phyloP scores from a whole-genome alignment of 2,797 vertebrate species.

The Euphonia xanthogaster region DNA sequence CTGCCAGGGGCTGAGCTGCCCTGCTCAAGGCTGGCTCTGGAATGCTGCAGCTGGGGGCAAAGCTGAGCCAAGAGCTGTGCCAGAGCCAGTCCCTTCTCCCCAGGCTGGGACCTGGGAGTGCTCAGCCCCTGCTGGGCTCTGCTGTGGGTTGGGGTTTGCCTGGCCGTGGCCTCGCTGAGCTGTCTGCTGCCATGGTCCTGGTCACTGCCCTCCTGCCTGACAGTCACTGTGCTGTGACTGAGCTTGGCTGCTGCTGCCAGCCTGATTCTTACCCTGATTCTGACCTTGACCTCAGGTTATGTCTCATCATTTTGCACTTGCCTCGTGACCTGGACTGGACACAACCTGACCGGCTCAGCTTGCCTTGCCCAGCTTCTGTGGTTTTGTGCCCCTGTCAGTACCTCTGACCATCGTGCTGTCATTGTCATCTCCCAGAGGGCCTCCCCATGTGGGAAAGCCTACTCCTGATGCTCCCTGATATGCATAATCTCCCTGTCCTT shows the following conservation, averaged over 20 bases:
- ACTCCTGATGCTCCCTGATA: not conserved
- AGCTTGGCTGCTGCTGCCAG: not conserved
- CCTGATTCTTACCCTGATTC: not conserved
- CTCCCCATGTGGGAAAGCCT: not conserved
- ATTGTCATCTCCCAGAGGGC: not conserved
- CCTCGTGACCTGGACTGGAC: no score
- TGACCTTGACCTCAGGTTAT: not conserved
- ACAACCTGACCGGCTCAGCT: not conserved
- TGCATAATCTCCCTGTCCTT: not conserved
- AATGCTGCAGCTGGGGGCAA: not conserved
- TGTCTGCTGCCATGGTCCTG: not conserved
- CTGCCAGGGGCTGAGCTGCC: no score
- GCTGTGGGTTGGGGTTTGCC: not conserved
- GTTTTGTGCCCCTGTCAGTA: not conserved
- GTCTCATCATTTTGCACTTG: not conserved
- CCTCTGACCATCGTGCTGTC: rapidly evolving
- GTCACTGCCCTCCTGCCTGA: rapidly evolving
- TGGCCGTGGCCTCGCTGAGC: rapidly evolving
- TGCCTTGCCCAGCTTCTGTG: not conserved
- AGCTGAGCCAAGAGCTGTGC: not conserved
- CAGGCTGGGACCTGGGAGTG: not conserved
- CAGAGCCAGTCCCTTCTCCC: not conserved
- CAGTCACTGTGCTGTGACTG: not conserved
- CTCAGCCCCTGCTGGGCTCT: not conserved
- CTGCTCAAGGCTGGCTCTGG: not conserved